Evolutionary conservation across 2,113 vertebrate genomes (phyloP), one percentile per base, ranked within the genome.

Genomic region (Cariama cristata): DNA sequence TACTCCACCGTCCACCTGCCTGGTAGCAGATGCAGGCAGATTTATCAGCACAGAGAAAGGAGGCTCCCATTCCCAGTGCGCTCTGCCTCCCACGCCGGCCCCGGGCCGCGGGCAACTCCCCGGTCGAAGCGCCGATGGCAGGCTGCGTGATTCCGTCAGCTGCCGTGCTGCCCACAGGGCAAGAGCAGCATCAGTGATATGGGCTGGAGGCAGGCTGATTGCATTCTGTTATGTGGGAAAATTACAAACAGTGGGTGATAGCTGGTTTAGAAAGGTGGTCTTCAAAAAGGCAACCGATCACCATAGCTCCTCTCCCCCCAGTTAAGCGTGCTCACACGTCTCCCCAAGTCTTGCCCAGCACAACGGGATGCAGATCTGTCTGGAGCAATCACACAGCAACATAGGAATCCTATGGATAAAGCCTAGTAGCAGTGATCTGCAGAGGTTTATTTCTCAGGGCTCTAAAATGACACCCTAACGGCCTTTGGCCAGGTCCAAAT

Each of bases 251-350:
- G 52, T 0, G 2, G 33, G 28, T 4, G 50, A 75, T 1, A 24
- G 45, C 40, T 45, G 20, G 15, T 67, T 84, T 50, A 68, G 55
- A 64, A 94, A 50, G 21, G 50, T 1, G 0, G n/a, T 40, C 80
- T 91, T 94, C 64, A 75, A 64, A 68, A 82, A 58, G 19, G 30
- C 26, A 63, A 21, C 8, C 0, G 3, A 45, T 28, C 53, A n/a
- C 56, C 40, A 59, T 1, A 75, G 79, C 30, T 24, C 13, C 35
- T 72, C 27, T 62, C 33, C 45, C n/a, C 16, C 1, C 40, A 26
- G 23, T 33, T 9, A 71, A 38, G 71, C 32, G 15, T 40, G 56
- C 0, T 1, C 28, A 52, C 18, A 6, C 0, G 0, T 26, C 14
- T 82, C 63, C 40, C 19, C 7, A 10, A 32, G 47, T n/a, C 68